Evolutionary conservation across 2,888 invertebrate species (phyloP).

Genomic region (Himalopsyche kuldschensis): DNA sequence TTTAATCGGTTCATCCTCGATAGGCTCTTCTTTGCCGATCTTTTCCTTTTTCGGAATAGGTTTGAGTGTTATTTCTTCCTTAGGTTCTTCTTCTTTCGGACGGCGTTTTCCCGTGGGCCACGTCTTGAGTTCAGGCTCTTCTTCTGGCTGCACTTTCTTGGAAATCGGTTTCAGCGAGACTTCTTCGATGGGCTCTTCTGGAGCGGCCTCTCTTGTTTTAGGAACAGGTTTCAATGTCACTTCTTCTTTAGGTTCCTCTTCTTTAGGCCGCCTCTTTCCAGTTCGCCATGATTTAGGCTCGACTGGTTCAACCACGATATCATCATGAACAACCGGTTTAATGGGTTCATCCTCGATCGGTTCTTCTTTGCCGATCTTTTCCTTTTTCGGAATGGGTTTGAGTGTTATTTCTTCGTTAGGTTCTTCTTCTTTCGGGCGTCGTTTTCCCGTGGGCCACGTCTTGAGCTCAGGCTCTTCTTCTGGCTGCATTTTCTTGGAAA

Average conservation of each 20-base stretch:
- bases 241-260: conserved; percentile 44
- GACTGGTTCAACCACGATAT: neutral
- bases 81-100: conserved; percentile 43
- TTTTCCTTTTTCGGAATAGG: conserved; percentile 48
- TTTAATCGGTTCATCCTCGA: conserved; percentile 46
- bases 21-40: conserved; percentile 45
- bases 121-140: conserved; percentile 39
- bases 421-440: conserved; percentile 44
- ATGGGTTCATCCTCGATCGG: conserved; percentile 38
- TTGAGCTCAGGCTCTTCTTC: conserved; percentile 38
- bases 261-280: conserved; percentile 44
- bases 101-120: conserved; percentile 45
- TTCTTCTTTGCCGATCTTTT: conserved; percentile 42
- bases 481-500: conserved; percentile 42
- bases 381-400: conserved; percentile 42
- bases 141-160: conserved; percentile 33
- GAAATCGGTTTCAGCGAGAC: conserved; percentile 35
- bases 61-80: conserved; percentile 46
- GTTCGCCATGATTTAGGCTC: conserved; percentile 44
- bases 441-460: conserved; percentile 41
- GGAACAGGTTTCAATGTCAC: conserved; percentile 40
- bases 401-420: conserved; percentile 47
- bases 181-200: conserved; percentile 46
- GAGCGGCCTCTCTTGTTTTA: conserved; percentile 45
- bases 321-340: conserved; percentile 42